These are phyloP conservation scores for Lucifuga dentata DNA, from an alignment of 2,113 vertebrate species.

Conservation along the genomic window DNA sequence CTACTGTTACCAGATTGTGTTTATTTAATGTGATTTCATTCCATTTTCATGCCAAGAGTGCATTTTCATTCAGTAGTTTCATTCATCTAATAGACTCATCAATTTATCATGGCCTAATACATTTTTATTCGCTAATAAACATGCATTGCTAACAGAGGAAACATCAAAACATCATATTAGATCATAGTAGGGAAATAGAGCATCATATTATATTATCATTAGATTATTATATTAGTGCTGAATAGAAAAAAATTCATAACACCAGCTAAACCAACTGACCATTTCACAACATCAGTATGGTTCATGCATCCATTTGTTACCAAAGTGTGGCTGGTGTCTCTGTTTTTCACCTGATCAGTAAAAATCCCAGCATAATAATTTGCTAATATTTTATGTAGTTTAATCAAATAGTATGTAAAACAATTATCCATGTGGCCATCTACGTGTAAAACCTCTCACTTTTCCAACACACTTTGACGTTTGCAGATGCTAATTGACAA, in stretches of 20 bases:
- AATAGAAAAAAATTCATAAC: conserved; percentile 5
- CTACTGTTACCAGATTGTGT: conserved; percentile 1
- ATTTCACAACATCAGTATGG: conserved; percentile 14
- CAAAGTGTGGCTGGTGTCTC: background rate
- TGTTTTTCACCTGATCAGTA: background rate
- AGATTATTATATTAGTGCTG: conserved; percentile 20
- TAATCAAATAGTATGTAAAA: conserved; percentile 2
- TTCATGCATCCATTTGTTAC: conserved; percentile 18
- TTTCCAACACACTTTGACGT: background rate
- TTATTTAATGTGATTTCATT: conserved; percentile 12
- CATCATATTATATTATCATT: conserved; percentile 9
- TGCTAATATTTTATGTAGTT: background rate
- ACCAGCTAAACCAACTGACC: conserved; percentile 12
- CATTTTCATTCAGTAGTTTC: conserved; percentile 29
- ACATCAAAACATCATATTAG: conserved; percentile 15
- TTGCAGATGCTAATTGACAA: conserved; percentile 2
- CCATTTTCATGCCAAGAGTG: conserved; percentile 7
- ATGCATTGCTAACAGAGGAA: conserved; percentile 57
- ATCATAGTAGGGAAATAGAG: conserved; percentile 18
- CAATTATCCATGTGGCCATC: background rate
- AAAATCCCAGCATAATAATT: background rate
- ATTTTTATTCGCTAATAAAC: conserved; percentile 49
- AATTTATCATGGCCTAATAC: conserved; percentile 56
- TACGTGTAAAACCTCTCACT: background rate
- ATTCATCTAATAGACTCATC: conserved; percentile 44